These are phyloP conservation scores for Myopa testacea DNA, from an alignment of 2,888 invertebrate genomes.

Conservation along the genomic window DNA sequence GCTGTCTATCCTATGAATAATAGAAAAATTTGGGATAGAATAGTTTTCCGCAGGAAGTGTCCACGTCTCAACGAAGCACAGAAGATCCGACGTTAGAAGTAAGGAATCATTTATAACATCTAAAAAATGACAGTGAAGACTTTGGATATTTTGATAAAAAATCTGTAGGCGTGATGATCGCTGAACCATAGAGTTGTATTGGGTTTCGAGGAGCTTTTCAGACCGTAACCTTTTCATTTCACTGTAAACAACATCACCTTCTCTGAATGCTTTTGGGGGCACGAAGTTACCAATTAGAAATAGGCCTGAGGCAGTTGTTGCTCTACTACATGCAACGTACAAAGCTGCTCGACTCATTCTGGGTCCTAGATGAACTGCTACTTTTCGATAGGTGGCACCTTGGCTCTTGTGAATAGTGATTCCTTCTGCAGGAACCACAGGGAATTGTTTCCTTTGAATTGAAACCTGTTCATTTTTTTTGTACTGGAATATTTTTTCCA, in stretches of 20 bases:
- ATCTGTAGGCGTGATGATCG: neutral
- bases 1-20: slow-evolving; percentile 1
- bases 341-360: too few species aligned
- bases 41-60: too few species aligned
- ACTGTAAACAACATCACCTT: too few species aligned
- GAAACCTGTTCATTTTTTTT: neutral
- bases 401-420: too few species aligned
- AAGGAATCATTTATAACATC: neutral
- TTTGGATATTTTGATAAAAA: slow-evolving; percentile 5
- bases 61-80: neutral
- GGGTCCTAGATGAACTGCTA: too few species aligned
- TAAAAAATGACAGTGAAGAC: neutral
- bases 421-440: neutral
- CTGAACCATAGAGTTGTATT: neutral
- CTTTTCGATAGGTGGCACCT: too few species aligned
- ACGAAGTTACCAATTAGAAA: too few species aligned
- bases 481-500: neutral
- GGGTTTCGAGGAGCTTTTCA: neutral
- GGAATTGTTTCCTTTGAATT: slow-evolving; percentile 12
- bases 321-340: too few species aligned
- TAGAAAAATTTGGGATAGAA: neutral
- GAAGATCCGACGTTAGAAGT: neutral
- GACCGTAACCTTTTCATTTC: too few species aligned
- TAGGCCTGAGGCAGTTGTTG: too few species aligned
- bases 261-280: too few species aligned